Base-by-base conservation (phyloP, 2,797 vertebrate genomes). In the Gallinago stenura region DNA sequence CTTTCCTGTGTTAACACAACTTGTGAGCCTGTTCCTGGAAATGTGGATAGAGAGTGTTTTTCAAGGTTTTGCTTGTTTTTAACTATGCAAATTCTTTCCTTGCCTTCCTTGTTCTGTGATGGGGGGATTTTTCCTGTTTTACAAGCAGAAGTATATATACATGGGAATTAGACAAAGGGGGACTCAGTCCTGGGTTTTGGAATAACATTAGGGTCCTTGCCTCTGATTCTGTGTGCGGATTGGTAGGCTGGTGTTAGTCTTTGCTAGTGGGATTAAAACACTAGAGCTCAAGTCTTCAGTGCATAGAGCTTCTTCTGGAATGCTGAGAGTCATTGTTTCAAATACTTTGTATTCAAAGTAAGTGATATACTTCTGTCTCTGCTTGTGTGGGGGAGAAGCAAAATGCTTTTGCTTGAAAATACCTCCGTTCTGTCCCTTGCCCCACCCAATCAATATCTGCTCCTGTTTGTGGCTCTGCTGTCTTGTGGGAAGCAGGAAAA, bases 321-420 rank as follows among this genome's bases (percentile, higher is more conserved):
- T 0, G 5, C 25, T 37, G 56, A 37, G 39, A 65, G 53, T 83
- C 48, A 8, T 73, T 85, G 53, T 87, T 94, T 90, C 75, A 65
- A 45, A 16, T 85, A 70, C 35, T 94, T 90, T 45, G 21, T 93
- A 85, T 94, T 95, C 90, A 43, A 68, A 92, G 46, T 85, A 77
- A 68, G 68, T 61, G 28, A 7, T 73, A 26, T 78, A 22, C 24
- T 11, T 93, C 46, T 78, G n/a, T 61, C 51, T 91, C 46, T 90
- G 37, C 70, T 72, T 83, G 9, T 64, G 2, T 45, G n/a, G 9
- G 33, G 11, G 31, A 91, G 65, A 89, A 78, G 43, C 4, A 1
- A 83, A 89, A 83, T 87, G n/a, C 25, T 89, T 83, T 81, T 78
- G 35, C 78, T 87, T 92, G 69, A 89, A 90, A 93, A 77, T 89